These are phyloP conservation scores for Scleropages formosus DNA, from an alignment of 2,797 vertebrate species.

Conservation along the genomic window DNA sequence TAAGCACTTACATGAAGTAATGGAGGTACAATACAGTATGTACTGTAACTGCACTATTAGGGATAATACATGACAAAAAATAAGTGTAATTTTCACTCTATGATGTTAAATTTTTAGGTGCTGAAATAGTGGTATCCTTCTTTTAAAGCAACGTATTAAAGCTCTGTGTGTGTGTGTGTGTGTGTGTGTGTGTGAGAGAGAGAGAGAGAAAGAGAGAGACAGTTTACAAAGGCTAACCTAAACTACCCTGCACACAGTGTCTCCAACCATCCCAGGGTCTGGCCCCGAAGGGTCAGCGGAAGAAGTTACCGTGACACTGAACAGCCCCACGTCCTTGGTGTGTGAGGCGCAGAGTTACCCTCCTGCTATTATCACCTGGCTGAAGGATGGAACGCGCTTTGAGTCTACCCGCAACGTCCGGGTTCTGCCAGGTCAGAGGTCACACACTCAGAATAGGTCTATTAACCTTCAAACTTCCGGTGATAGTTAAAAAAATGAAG, in stretches of 20 bases:
- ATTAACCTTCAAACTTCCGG: not conserved
- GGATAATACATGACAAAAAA: too few relatives aligned
- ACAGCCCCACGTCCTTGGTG: slow-evolving; percentile 85
- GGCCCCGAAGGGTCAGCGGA: slow-evolving; percentile 72
- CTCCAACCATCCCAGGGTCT: slow-evolving; percentile 82
- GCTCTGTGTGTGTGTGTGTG: too few relatives aligned
- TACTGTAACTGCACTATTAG: not conserved
- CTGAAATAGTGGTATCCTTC: too few relatives aligned
- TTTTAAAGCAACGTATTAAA: not conserved
- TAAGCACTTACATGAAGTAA: too few relatives aligned
- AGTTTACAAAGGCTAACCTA: not conserved
- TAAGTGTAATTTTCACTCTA: too few relatives aligned
- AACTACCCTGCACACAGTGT: slow-evolving; percentile 67
- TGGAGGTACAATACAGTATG: too few relatives aligned
- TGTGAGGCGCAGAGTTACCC: slow-evolving; percentile 94
- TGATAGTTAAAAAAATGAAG: not conserved
- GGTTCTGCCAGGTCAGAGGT: slow-evolving; percentile 84
- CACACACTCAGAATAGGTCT: not conserved
- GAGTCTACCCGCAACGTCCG: slow-evolving; percentile 79
- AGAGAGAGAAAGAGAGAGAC: too few relatives aligned
- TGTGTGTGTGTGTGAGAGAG: too few relatives aligned
- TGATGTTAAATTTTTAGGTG: too few relatives aligned
- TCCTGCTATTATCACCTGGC: slow-evolving; percentile 87
- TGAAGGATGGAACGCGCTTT: slow-evolving; percentile 82
- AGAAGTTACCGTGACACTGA: slow-evolving; percentile 85